Evolutionary conservation across 2,888 invertebrate species (phyloP), one percentile per base, ranked within the genome.

Genomic region (Apotomis betuletana): DNA sequence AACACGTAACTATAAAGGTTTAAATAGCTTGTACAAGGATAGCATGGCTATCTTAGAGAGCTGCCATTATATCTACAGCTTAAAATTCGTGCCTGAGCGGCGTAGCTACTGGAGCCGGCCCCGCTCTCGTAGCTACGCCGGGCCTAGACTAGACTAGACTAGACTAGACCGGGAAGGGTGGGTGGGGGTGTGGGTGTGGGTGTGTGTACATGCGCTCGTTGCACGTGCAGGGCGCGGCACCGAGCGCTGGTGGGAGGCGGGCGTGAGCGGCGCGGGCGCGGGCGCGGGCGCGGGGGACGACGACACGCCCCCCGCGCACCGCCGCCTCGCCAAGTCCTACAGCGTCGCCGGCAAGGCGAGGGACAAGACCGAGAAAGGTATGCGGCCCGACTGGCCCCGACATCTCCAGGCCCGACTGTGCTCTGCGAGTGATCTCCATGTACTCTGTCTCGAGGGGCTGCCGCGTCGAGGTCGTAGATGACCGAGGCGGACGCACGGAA

Each of bases 291-390:
- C 94, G 79, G 95, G 94, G 77, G 95, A 95, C 82, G 95, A 96
- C 79, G 96, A 96, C 77, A 97, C 97, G 81, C 97, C 97, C 82
- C 97, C 97, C 80, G 95, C 97, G 80, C 97, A 97, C 90, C 95
- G 98, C 83, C 96, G 97, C 83, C 95, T 97, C 89, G 97, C 97
- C 84, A 98, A 98, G 94, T 97, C 97, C 91, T 97, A 98, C 95
- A 97, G 97, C 94, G 97, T 97, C 84, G 96, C 97, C 82, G 95
- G 97, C 60, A 80, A 87, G 57, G 87, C 89, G 4, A 69, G 85
- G 69, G 87, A 88, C 76, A 87, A 86, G 76, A 77, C 80, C 1
- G 92, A 91, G 61, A 87, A 85, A 86, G 89, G 92, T 92, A 90
- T 46, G 54, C 41, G 5, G 41, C 9, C 9, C 5, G 3, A 10